Percentiles rank a stretch among this genome's conserved stretches.
These are phyloP conservation scores for Coenonympha glycerion DNA, from an alignment of 2,888 invertebrate species.

Conservation along the genomic window DNA sequence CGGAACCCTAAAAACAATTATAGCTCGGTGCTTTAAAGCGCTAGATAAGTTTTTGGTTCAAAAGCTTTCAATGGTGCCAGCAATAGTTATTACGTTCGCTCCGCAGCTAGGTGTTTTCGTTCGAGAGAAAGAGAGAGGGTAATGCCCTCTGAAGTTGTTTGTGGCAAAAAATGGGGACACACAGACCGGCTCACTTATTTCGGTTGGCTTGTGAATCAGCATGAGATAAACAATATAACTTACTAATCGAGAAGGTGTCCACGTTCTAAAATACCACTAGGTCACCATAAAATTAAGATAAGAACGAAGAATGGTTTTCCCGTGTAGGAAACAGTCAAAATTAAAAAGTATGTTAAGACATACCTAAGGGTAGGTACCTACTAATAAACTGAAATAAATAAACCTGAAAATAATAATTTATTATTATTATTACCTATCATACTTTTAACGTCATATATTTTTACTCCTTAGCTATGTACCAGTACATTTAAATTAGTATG, in stretches of 20 bases:
- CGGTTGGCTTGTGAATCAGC: slow-evolving; percentile 69
- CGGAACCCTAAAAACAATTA: too few species aligned
- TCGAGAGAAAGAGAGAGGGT: slow-evolving; percentile 60
- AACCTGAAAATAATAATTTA: not conserved
- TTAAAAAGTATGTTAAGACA: too few species aligned
- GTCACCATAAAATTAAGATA: slow-evolving; percentile 21
- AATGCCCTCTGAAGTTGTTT: slow-evolving; percentile 73
- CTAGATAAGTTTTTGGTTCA: slow-evolving; percentile 5
- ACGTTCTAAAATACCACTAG: slow-evolving; percentile 29
- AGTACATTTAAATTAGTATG: not conserved
- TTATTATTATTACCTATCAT: not conserved
- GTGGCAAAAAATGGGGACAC: slow-evolving; percentile 74
- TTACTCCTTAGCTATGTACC: not conserved
- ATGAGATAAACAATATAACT: slow-evolving; percentile 66
- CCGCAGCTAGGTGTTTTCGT: slow-evolving; percentile 60
- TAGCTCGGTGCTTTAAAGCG: too few species aligned
- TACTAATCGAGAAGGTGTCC: slow-evolving; percentile 41
- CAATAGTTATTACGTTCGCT: slow-evolving; percentile 49
- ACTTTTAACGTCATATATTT: not conserved
- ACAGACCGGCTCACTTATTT: slow-evolving; percentile 68
- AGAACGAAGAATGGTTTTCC: slow-evolving; percentile 16
- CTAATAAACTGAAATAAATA: not conserved
- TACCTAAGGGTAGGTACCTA: too few species aligned
- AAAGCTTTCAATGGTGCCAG: slow-evolving; percentile 23
- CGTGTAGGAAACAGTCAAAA: not conserved